Base-by-base conservation (phyloP, 53 echinoderm and acorn worm species). In the Zoroaster sp. region DNA sequence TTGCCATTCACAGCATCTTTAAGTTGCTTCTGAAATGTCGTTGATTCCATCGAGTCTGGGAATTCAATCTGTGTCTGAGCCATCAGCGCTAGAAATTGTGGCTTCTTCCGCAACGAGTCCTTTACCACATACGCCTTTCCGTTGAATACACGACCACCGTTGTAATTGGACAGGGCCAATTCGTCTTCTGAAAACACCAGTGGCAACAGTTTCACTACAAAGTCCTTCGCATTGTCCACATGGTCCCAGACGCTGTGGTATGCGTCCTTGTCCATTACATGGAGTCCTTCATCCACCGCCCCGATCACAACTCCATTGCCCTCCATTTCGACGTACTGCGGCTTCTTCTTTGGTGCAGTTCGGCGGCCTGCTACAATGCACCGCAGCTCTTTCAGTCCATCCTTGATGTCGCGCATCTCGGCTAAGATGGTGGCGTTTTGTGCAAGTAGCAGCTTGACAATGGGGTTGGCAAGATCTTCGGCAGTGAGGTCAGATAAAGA, bases 31-130 rank as follows among this genome's bases (percentile, higher is more conserved):
- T 28, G 9, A 25, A 68, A 25, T 4, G 69, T 33, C 28, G 21
- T 30, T 8, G 8, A 8, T 8, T 68, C 34, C 31, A 68, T 25
- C 34, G 21, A 30, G 20, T 44, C 78, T 4, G 78, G 78, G 78
- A 78, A 78, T 17, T 46, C 52, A 3, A 78, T 4, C 30, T 78
- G 21, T 18, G 78, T 32, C 78, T 78, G 78, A 25, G 78, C 78
- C 52, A 23, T n/a, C 9, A 78, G 25, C 2, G 78, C 78, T 18
- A 21, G 20, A 49, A 78, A 78, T 2, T 11, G 6, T n/a, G 25
- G 47, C 15, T 41, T 46, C 18, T 44, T 78, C 14, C 52, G 45
- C 52, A 51, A 30, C 35, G 23, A 18, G 20, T 78, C 78, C 30
- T 78, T 78, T 23, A 15, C 30, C 23, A 51, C 52, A n/a, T 44